Conservation (phyloP, 2,888 invertebrate species). For the Rambutsinella grinnellia region DNA sequence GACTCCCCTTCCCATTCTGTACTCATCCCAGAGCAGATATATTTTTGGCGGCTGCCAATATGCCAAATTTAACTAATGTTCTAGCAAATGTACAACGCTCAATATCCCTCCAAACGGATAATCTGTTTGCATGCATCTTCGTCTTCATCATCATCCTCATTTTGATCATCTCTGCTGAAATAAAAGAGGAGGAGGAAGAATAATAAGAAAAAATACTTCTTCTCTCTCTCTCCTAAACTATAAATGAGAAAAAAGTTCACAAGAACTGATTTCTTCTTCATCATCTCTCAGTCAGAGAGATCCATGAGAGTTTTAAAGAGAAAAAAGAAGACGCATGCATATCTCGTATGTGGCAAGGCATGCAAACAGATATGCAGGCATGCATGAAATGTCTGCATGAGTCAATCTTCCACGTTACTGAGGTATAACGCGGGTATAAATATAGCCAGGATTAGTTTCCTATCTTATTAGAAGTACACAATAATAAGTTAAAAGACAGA, state of each 20-base stretch:
- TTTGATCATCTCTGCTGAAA: slow-evolving; percentile 41
- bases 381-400: slow-evolving; percentile 57
- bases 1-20: slow-evolving; percentile 10
- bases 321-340: slow-evolving; percentile 33
- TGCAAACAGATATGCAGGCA: slow-evolving; percentile 48
- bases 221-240: too few relatives aligned
- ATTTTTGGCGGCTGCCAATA: slow-evolving; percentile 50
- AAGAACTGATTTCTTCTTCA: too few relatives aligned
- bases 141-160: slow-evolving; percentile 12
- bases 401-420: slow-evolving; percentile 54
- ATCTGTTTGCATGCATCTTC: slow-evolving; percentile 48
- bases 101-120: slow-evolving; percentile 53
- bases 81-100: slow-evolving; percentile 56
- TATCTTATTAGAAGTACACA: not conserved
- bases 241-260: slow-evolving; percentile 20
- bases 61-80: slow-evolving; percentile 56
- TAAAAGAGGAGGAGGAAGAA: slow-evolving; percentile 22
- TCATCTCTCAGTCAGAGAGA: too few relatives aligned
- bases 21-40: not conserved
- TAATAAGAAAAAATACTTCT: too few relatives aligned
- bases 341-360: slow-evolving; percentile 52
- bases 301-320: slow-evolving; percentile 1
- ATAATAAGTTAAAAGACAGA: slow-evolving; percentile 45
- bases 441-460: not conserved
- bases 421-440: too few relatives aligned